phyloP scores from a whole-genome alignment of 2,888 invertebrate genomes.

The Mesorhabditis spiculigera region DNA sequence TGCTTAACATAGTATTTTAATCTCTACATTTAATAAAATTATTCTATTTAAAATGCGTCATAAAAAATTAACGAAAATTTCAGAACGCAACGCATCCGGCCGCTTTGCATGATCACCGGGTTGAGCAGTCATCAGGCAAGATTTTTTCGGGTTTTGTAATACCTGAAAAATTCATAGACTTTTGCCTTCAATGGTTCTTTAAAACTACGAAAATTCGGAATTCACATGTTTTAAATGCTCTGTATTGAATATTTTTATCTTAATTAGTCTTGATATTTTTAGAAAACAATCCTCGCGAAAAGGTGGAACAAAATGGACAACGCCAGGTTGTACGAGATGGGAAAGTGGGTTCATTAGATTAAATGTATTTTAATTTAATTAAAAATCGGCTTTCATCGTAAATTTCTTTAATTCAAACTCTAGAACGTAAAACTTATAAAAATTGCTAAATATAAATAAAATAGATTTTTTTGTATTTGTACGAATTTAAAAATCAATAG shows the following conservation, averaged over 20 bases:
- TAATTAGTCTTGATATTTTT: neutral
- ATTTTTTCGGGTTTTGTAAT: neutral
- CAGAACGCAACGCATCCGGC: constrained; percentile 1
- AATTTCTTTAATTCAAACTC: neutral
- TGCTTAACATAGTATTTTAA: too few relatives aligned
- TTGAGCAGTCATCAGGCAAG: neutral
- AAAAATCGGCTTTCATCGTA: neutral
- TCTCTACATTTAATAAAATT: too few relatives aligned
- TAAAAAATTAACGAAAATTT: neutral
- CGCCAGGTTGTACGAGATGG: neutral
- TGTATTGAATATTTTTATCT: neutral
- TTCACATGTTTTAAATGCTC: neutral
- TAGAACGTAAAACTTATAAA: too few relatives aligned
- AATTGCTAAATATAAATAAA: too few relatives aligned
- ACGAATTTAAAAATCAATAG: too few relatives aligned
- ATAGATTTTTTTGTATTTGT: too few relatives aligned
- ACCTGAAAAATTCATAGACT: too few relatives aligned
- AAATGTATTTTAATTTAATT: neutral
- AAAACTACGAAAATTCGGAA: neutral
- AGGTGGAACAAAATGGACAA: constrained; percentile 6
- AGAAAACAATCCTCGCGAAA: neutral
- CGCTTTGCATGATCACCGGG: constrained; percentile 5
- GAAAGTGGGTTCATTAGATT: neutral
- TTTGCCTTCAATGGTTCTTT: neutral
- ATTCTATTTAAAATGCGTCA: neutral